Evolutionary conservation across 2,797 vertebrate species (phyloP).

Genomic region (Pseudochirops cupreus): DNA sequence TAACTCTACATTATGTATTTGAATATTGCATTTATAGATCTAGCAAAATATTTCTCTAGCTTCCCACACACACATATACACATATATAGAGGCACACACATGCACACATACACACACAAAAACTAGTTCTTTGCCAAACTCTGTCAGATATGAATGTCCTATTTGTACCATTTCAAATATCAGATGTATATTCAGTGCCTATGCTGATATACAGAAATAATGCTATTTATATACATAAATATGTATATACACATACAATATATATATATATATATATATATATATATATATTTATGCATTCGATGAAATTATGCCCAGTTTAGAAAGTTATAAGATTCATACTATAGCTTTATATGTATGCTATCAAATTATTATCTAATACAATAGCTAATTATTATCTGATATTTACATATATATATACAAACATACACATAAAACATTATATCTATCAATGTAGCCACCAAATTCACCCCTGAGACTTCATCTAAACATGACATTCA

Average conservation of each 20-base stretch:
- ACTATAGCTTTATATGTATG: background rate
- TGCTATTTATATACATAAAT: background rate
- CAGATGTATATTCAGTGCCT: background rate
- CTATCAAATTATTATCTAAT: background rate
- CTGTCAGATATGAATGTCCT: background rate
- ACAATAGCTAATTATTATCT: too few relatives aligned
- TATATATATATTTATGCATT: background rate
- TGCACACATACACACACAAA: background rate
- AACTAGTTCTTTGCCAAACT: background rate
- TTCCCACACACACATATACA: background rate
- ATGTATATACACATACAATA: too few relatives aligned
- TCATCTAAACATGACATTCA: background rate
- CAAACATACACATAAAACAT: background rate
- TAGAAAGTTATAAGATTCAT: background rate
- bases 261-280: background rate
- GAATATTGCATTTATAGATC: background rate
- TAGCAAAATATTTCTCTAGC: background rate
- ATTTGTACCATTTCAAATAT: background rate
- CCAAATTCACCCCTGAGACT: background rate
- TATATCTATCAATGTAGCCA: background rate
- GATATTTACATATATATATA: background rate
- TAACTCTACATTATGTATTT: background rate
- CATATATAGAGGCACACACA: background rate
- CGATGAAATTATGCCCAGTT: background rate
- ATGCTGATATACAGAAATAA: background rate